These are phyloP conservation scores for Protodeltote pygarga DNA, from an alignment of 2,888 invertebrate genomes.

Conservation along the genomic window DNA sequence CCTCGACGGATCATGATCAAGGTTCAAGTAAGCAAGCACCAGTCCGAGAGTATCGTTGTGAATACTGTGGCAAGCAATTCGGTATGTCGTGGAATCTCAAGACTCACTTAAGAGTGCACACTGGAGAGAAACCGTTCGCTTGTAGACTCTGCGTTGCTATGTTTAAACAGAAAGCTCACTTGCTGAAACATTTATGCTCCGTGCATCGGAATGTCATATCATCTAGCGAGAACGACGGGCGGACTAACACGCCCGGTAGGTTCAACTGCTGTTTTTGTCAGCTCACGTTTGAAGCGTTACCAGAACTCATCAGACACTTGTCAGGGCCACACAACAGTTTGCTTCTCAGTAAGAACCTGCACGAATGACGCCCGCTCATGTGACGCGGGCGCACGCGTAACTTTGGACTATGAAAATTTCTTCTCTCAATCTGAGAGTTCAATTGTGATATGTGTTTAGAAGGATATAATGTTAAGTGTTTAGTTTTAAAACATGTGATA, in stretches of 20 bases:
- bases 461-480: conserved; percentile 75
- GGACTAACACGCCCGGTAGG: conserved; percentile 87
- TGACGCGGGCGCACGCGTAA: conserved; percentile 75
- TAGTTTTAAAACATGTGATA: conserved; percentile 74
- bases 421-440: conserved; percentile 79
- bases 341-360: conserved; percentile 94
- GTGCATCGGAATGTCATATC: conserved; percentile 96
- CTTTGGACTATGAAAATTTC: conserved; percentile 78
- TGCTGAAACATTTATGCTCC: conserved; percentile 95
- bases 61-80: conserved; percentile 96
- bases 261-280: conserved; percentile 96
- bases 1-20: conserved; percentile 82
- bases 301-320: conserved; percentile 94
- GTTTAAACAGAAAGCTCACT: conserved; percentile 96
- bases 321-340: conserved; percentile 96
- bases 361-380: conserved; percentile 87
- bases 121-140: conserved; percentile 96
- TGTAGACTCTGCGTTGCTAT: conserved; percentile 95
- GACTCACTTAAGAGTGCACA: conserved; percentile 95
- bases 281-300: conserved; percentile 94
- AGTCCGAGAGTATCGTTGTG: conserved; percentile 94
- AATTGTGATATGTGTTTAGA: conserved; percentile 87
- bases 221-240: conserved; percentile 91
- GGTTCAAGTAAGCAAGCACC: conserved; percentile 88
- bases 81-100: conserved; percentile 97